Base-by-base conservation (phyloP, 92 coral and sea anemone genomes). In the Zoanthus sociatus region DNA sequence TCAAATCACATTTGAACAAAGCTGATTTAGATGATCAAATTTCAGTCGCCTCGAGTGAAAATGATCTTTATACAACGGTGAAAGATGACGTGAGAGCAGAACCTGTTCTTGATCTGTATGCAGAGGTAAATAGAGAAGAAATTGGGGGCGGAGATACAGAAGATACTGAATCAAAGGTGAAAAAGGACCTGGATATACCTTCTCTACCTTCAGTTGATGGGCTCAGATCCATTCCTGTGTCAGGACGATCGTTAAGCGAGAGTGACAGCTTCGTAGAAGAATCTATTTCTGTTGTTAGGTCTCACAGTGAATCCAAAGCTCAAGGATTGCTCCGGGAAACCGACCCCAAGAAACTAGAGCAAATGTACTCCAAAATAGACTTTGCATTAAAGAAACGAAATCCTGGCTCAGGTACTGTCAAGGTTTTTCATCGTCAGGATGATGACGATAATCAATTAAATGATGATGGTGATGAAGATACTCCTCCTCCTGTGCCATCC, bases 361-460 rank as follows among this genome's bases (percentile, higher is more conserved):
- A 79, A 64, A 79, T 79, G 84, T 79, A 79, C 47, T 79, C 74
- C 54, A 79, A 45, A 42, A 26, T 79, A 79, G 7, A 79, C 18
- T 79, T 79, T 26, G 47, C 60, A 14, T 37, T 69, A 61, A 79
- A 79, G 84, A 79, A 45, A 64, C 45, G 21, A 37, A 16, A 32
- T 20, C 44, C 84, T 44, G 73, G 73, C 18, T 63, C 73, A 44
- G 84, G 1, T 3, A 3, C 2, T 18, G 84, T 45, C 45, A 66
- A 33, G 42, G 68, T 26, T 58, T 14, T 32, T 56, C 83, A 58
- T 56, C 71, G 61, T 7, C 42, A 44, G 37, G 58, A 63, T 4
- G 73, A 63, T 2, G 16, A n/a, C 20, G 58, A 79, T 42, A 13
- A 63, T n/a, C n/a, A 42, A 10, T 18, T 9, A 14, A 37, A 18